Base-by-base conservation (phyloP, 1,140 invertebrate species). In the Thaumetopoea pityocampa region DNA sequence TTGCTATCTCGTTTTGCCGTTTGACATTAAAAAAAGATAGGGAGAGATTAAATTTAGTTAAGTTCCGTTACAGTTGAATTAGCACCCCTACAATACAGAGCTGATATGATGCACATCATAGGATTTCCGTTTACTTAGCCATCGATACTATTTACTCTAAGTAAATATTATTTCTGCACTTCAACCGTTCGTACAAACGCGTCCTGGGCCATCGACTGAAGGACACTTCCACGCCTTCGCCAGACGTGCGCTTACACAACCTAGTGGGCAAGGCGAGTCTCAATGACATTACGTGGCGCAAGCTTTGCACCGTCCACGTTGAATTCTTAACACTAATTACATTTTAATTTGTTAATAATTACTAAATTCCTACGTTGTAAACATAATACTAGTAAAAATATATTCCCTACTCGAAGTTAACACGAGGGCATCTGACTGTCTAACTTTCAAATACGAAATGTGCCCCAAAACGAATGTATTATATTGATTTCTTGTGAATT, bases 201-300 rank as follows among this genome's bases (percentile, higher is more conserved):
- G 35, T 47, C 40, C 17, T 17, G 16, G 9, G 32, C 22, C 24
- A 9, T 30, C 7, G n/a, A 5, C 27, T 44, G 41, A 36, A 55
- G 37, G 51, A 46, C 51, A 42, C 51, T 55, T 27, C 29, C 7
- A 18, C 33, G 36, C 34, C n/a, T n/a, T n/a, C n/a, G 28, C 29
- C 33, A 33, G 16, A 16, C 5, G 17, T 36, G 29, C 23, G 10
- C 18, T 45, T 47, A 20, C 33, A 29, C 34, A 46, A 47, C 18
- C 7, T 14, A 17, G 8, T 19, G 11, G 1, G 8, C 11, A 22
- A 10, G 8, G n/a, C 23, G 23, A 24, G 1, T 6, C 4, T 22
- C 10, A 35, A 34, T 20, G 16, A 6, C 18, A 4, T 3, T 8
- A 8, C 16, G 19, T 40, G 36, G 18, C 36, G 24, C 36, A 40